phyloP scores from a whole-genome alignment of 37 sponge, comb jelly and placozoan species.

The Lycopodina hypogea region DNA sequence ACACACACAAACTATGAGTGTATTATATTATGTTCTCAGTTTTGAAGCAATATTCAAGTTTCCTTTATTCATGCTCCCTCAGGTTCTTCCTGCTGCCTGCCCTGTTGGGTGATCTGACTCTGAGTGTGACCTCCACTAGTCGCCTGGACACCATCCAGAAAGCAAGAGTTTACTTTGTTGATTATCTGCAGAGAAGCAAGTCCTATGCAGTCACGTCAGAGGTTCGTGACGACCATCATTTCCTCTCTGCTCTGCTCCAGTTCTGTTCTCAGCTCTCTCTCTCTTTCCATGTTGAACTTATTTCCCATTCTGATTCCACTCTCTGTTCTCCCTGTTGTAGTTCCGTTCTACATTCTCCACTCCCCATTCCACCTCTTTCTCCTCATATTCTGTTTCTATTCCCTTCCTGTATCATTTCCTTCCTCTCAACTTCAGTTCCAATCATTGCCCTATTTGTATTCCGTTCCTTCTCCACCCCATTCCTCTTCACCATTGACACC shows the following conservation, averaged over 20 bases:
- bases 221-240: conserved; percentile 9
- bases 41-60: too few relatives aligned
- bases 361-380: too few relatives aligned
- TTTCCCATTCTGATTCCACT: background rate
- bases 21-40: too few relatives aligned
- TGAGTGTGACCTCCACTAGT: conserved; percentile 38
- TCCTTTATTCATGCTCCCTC: background rate
- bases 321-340: background rate
- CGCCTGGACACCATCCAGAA: conserved; percentile 48
- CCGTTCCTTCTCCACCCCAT: too few relatives aligned
- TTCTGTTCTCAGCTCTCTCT: background rate
- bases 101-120: conserved; percentile 61
- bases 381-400: too few relatives aligned
- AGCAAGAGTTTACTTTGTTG: conserved; percentile 55
- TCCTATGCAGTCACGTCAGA: conserved; percentile 68
- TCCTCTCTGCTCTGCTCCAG: background rate
- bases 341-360: background rate
- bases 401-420: too few relatives aligned
- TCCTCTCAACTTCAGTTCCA: too few relatives aligned
- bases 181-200: conserved; percentile 64
- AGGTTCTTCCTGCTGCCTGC: conserved; percentile 76
- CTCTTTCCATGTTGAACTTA: background rate
- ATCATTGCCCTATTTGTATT: too few relatives aligned
- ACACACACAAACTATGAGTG: too few relatives aligned
- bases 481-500: too few relatives aligned